These are phyloP conservation scores for Epizoanthus stellaris DNA, from an alignment of 92 coral and sea anemone species.

Conservation along the genomic window DNA sequence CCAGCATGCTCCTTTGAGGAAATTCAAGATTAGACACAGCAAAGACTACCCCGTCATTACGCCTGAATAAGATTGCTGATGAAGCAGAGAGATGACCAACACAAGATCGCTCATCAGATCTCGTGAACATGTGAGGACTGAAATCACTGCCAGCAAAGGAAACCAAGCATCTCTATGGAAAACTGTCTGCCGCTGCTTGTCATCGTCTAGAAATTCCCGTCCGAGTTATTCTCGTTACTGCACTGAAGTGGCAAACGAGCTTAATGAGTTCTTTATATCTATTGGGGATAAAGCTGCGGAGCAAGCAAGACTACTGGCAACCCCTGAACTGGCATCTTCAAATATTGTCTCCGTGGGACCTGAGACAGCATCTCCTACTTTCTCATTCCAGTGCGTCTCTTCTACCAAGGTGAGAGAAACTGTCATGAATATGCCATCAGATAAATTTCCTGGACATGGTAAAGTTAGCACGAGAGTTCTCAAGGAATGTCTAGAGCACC, in stretches of 20 bases:
- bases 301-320: not conserved
- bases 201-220: not conserved
- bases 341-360: too few relatives aligned
- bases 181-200: not conserved
- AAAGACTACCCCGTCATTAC: too few relatives aligned
- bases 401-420: too few relatives aligned
- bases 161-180: not conserved
- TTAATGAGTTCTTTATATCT: not conserved
- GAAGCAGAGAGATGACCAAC: too few relatives aligned
- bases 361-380: not conserved
- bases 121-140: not conserved
- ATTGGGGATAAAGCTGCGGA: not conserved
- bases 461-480: conserved; percentile 15
- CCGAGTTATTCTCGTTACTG: not conserved
- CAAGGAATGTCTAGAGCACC: not conserved
- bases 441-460: not conserved
- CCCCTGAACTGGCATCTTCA: not conserved
- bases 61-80: too few relatives aligned
- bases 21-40: too few relatives aligned
- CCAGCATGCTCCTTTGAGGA: too few relatives aligned
- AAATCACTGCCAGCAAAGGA: not conserved
- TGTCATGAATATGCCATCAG: too few relatives aligned
- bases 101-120: too few relatives aligned
- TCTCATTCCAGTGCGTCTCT: too few relatives aligned
- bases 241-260: not conserved